Conservation (phyloP, 1,140 invertebrate genomes). For the Carcinoscorpius rotundicauda region DNA sequence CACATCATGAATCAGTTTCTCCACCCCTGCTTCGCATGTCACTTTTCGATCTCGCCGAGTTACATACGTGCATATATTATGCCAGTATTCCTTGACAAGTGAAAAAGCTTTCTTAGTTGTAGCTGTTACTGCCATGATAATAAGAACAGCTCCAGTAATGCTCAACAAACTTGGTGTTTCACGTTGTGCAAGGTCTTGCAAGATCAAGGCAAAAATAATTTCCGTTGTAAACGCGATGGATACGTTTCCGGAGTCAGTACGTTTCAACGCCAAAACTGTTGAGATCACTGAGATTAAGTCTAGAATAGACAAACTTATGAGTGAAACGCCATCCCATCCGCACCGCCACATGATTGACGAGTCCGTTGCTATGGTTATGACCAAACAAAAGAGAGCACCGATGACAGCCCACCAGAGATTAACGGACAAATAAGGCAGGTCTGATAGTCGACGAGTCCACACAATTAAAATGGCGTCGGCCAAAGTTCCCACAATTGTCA, state of each 20-base stretch:
- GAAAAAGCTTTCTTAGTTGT: too few species aligned
- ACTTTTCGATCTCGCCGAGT: too few species aligned
- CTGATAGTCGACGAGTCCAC: too few species aligned
- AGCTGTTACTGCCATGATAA: too few species aligned
- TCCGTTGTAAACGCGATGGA: constrained; percentile 9
- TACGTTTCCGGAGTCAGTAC: constrained; percentile 5
- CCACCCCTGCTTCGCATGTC: too few species aligned
- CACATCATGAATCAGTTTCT: too few species aligned
- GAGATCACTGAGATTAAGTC: constrained; percentile 7
- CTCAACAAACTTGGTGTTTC: background rate
- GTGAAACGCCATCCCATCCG: constrained; percentile 1
- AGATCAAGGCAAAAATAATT: constrained; percentile 10
- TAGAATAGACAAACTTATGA: constrained; percentile 1
- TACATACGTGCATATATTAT: too few species aligned
- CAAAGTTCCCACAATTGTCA: constrained; percentile 3
- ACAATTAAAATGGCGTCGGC: constrained; percentile 4
- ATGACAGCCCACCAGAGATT: constrained; percentile 13
- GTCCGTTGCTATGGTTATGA: background rate
- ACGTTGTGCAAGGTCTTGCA: constrained; percentile 5
- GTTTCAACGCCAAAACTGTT: constrained; percentile 7
- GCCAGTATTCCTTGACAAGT: too few species aligned
- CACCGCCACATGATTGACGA: constrained; percentile 1
- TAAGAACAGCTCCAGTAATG: background rate
- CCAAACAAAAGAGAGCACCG: constrained; percentile 2
- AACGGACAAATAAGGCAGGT: constrained; percentile 3